These are phyloP conservation scores for Paradisaea rubra DNA, from an alignment of 2,113 vertebrate genomes.

Conservation along the genomic window DNA sequence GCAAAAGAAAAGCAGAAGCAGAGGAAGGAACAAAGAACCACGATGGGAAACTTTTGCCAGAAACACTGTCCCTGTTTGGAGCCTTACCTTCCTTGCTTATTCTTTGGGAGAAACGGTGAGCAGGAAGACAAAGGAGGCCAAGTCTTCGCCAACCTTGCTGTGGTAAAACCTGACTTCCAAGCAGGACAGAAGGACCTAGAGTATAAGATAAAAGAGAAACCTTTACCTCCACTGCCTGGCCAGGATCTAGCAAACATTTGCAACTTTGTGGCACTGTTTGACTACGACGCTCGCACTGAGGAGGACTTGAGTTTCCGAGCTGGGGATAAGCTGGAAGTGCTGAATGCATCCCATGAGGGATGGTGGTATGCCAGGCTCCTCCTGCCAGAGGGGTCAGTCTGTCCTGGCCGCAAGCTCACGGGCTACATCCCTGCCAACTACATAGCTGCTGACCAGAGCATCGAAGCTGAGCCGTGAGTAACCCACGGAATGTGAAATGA, in stretches of 20 bases:
- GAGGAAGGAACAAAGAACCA: neutral
- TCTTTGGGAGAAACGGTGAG: neutral
- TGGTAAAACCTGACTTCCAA: neutral
- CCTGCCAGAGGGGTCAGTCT: constrained; percentile 54
- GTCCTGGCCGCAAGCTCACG: constrained; percentile 26
- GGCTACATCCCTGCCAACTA: constrained; percentile 94
- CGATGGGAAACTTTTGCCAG: constrained; percentile 67
- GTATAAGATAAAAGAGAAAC: neutral
- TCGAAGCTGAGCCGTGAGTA: constrained; percentile 89
- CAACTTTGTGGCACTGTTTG: constrained; percentile 82
- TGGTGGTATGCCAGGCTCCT: constrained; percentile 87
- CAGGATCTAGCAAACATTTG: neutral
- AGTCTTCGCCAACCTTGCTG: neutral
- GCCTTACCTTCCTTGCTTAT: constrained; percentile 40
- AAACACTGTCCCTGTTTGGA: constrained; percentile 52
- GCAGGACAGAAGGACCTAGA: neutral
- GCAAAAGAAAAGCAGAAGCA: neutral
- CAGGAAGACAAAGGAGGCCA: neutral
- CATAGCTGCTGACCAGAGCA: constrained; percentile 81
- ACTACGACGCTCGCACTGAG: constrained; percentile 84
- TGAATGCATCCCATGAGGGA: constrained; percentile 70
- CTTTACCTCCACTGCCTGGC: neutral
- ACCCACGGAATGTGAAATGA: accelerated
- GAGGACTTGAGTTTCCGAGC: constrained; percentile 85
- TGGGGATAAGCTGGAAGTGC: constrained; percentile 80